phyloP scores from a whole-genome alignment of 2,113 vertebrate genomes.

The Pseudonaja textilis region DNA sequence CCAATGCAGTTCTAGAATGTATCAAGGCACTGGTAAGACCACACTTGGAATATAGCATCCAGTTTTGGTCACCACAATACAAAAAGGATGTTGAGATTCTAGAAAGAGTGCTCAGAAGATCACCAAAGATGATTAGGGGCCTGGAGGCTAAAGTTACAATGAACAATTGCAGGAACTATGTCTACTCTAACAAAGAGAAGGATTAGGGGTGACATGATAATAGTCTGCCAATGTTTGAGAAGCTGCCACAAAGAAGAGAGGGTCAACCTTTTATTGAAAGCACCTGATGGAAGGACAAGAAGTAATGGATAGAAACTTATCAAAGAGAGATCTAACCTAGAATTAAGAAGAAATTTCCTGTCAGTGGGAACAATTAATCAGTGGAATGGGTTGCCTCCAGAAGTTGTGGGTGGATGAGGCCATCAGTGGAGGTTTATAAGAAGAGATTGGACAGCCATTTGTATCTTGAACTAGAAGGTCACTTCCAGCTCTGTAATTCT shows the following conservation, averaged over 20 bases:
- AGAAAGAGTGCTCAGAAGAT: not conserved
- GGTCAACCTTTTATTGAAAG: not conserved
- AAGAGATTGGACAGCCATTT: not conserved
- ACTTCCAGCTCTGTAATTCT: not conserved
- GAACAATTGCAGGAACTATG: not conserved
- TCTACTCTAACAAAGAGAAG: not conserved
- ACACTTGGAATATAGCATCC: not conserved
- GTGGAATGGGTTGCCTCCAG: not conserved
- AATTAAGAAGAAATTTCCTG: not conserved
- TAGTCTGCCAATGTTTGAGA: not conserved
- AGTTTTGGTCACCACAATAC: not conserved
- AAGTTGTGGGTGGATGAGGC: not conserved
- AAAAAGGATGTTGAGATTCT: not conserved
- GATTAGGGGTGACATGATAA: not conserved
- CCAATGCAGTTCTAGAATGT: not conserved
- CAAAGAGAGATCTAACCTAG: not conserved
- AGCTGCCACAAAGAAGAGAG: not conserved
- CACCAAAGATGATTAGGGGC: not conserved
- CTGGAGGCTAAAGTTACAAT: not conserved
- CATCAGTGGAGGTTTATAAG: not conserved
- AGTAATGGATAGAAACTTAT: not conserved
- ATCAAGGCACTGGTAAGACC: not conserved
- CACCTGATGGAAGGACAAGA: not conserved
- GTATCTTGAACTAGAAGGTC: not conserved
- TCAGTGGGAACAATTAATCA: not conserved